These are phyloP conservation scores for Eueremaeus valkanovi DNA, from an alignment of 2,888 invertebrate genomes.

Conservation along the genomic window DNA sequence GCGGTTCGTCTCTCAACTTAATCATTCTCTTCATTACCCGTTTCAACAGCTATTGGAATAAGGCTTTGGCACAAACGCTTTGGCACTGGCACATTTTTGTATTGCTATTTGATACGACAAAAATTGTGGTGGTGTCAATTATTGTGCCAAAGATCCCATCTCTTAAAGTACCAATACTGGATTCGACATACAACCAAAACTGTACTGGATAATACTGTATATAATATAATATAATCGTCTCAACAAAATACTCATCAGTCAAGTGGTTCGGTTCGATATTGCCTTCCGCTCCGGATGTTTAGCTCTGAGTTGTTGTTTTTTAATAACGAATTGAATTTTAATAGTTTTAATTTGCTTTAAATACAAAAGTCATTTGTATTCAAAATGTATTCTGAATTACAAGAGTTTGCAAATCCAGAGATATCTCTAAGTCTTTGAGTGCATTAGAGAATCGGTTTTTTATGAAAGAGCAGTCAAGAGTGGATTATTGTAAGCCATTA, in stretches of 20 bases:
- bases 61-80: constrained; percentile 43
- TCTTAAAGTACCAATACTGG: no score
- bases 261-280: no score
- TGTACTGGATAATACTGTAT: no score
- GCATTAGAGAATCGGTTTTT: background rate
- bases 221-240: no score
- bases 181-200: background rate
- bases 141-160: constrained; percentile 34
- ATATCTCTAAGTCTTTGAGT: background rate
- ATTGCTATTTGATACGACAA: constrained; percentile 45
- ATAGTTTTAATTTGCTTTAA: background rate
- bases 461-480: constrained; percentile 20
- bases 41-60: no score
- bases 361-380: background rate
- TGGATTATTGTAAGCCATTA: background rate
- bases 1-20: no score
- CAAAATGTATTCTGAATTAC: background rate
- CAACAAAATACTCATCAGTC: no score
- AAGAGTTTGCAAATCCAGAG: background rate
- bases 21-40: no score
- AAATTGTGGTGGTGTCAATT: constrained; percentile 47
- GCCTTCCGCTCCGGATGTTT: no score
- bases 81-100: constrained; percentile 48
- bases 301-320: no score
- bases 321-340: background rate